These are phyloP conservation scores for Pelodiscus sinensis DNA, from an alignment of 2,113 vertebrate genomes.

Conservation along the genomic window DNA sequence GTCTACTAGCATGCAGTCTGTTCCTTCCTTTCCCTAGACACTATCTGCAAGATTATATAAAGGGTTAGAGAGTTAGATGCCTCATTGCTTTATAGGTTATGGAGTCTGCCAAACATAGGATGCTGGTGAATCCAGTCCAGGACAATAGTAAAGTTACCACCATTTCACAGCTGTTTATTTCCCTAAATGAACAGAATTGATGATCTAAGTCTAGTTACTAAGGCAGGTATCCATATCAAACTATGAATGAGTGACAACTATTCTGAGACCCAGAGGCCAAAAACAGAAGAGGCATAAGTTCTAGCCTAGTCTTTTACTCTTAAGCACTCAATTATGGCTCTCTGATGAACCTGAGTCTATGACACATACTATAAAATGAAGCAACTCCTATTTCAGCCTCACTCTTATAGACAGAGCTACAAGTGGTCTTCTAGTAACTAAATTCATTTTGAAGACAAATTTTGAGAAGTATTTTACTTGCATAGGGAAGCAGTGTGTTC, in stretches of 20 bases:
- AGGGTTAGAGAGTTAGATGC: not conserved
- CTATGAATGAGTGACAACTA: slow-evolving; percentile 55
- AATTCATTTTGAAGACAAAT: not conserved
- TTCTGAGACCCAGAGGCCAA: slow-evolving; percentile 32
- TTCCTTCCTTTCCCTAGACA: not conserved
- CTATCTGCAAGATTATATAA: not conserved
- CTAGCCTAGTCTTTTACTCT: not conserved
- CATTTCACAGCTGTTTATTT: not conserved
- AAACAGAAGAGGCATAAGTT: not conserved
- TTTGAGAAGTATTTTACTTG: not conserved
- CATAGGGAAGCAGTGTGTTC: not conserved
- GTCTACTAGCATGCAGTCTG: not conserved
- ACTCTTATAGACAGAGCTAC: not conserved
- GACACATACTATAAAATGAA: not conserved
- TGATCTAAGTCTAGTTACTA: slow-evolving; percentile 40
- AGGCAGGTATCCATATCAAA: slow-evolving; percentile 21
- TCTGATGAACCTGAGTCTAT: fast-evolving
- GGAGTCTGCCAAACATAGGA: not conserved
- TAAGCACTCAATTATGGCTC: not conserved
- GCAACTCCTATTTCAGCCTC: not conserved
- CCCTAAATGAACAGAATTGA: slow-evolving; percentile 1
- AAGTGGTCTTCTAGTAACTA: not conserved
- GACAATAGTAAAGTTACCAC: not conserved
- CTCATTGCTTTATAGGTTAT: not conserved
- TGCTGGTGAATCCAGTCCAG: not conserved